phyloP scores from a whole-genome alignment of 2,797 vertebrate species.

The Galaxias olidus region DNA sequence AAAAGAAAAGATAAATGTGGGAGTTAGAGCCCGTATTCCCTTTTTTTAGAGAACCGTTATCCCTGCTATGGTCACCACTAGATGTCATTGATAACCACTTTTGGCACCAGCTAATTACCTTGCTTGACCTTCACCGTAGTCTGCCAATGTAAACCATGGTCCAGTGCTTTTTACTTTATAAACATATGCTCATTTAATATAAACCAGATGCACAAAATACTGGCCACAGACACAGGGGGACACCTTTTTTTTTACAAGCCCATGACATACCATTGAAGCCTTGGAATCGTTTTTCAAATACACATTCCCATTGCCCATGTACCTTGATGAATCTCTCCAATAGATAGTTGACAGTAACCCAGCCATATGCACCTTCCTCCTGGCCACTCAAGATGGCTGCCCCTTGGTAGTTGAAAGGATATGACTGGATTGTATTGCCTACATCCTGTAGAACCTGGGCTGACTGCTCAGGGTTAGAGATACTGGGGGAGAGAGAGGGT shows the following conservation, averaged over 20 bases:
- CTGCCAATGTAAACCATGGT: too few relatives aligned
- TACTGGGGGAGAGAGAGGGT: conserved; percentile 36
- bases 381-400: conserved; percentile 80
- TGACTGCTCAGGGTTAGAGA: conserved; percentile 55
- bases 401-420: conserved; percentile 79
- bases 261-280: too few relatives aligned
- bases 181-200: too few relatives aligned
- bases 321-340: conserved; percentile 88
- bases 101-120: too few relatives aligned
- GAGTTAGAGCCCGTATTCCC: background rate
- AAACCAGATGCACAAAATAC: too few relatives aligned
- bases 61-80: conserved; percentile 19
- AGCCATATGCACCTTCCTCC: conserved; percentile 86
- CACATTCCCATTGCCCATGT: background rate
- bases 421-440: conserved; percentile 70
- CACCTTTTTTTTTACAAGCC: too few relatives aligned
- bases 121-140: too few relatives aligned
- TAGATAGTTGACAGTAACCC: conserved; percentile 92
- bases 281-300: too few relatives aligned
- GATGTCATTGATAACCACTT: conserved; percentile 13
- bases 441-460: conserved; percentile 75
- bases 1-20: conserved; percentile 7
- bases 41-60: background rate
- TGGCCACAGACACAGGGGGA: too few relatives aligned
- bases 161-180: too few relatives aligned